Base-by-base conservation (phyloP, 2,797 vertebrate species). In the Fistularia commersonii region DNA sequence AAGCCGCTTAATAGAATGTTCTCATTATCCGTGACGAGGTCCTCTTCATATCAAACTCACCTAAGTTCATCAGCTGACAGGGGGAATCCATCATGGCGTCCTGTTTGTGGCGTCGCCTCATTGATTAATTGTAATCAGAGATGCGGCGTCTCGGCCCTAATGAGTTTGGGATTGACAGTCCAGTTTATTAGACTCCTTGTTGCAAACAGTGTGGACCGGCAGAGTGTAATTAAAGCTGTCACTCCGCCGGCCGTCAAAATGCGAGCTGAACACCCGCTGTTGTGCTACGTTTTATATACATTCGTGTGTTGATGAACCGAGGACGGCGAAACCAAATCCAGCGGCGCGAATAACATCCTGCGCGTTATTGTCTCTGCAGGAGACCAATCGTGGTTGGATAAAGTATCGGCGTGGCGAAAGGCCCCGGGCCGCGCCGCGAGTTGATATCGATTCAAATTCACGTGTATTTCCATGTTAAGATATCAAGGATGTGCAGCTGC, bases 91-190 rank as follows among this genome's bases (percentile, higher is more conserved):
- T 76, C 72, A 67, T 23, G 3, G 57, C 61, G 74, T 66, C 35
- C 37, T 70, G 69, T 76, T 79, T 62, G 55, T 68, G 57, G 23
- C 62, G 54, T 64, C 45, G 46, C 57, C 46, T 58, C 73, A 79
- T 74, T 79, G 81, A 83, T 83, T 85, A 81, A 81, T 23, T 66
- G 69, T 64, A 73, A 83, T 82, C 73, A 72, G 71, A 83, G 78
- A 62, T 57, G 57, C 54, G 7, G 61, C 57, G 41, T 79, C 67
- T 66, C 41, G 6, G 55, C 46, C 44, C 57, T 66, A 81, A 88
- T 76, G 74, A 81, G 80, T 82, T 79, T 77, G 57, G 73, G 83
- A 81, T 74, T 79, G 82, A 84, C 72, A 78, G 75, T 82, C 33
- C 42, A 69, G 69, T 86, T 83, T 86, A 86, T 86, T 78, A 77